Evolutionary conservation across 64 coral and sea anemone species (phyloP).

Genomic region (Porites lutea): DNA sequence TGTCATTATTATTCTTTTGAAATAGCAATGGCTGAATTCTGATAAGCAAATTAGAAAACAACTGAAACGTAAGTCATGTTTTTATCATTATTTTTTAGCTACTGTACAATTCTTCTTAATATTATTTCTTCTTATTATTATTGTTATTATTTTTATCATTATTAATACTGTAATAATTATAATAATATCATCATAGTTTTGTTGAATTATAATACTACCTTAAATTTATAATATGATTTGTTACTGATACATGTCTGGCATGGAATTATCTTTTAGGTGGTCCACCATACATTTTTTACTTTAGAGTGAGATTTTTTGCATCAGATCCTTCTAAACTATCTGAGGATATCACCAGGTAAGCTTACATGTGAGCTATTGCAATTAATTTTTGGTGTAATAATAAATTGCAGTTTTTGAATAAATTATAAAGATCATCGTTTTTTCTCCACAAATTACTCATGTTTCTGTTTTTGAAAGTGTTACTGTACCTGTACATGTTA

Average conservation of each 20-base stretch:
- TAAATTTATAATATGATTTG: too few species aligned
- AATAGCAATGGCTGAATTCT: conserved; percentile 82
- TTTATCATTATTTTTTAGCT: background rate
- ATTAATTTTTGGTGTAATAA: background rate
- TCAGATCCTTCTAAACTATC: conserved; percentile 92
- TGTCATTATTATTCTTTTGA: background rate
- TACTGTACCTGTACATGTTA: too few species aligned
- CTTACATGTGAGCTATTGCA: background rate
- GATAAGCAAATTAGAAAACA: conserved; percentile 83
- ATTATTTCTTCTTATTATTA: background rate
- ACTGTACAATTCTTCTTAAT: background rate
- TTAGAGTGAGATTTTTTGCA: conserved; percentile 88
- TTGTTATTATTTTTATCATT: too few species aligned
- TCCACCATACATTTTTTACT: conserved; percentile 91
- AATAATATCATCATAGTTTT: too few species aligned
- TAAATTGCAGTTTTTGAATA: too few species aligned
- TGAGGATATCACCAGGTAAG: conserved; percentile 89
- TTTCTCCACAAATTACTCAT: too few species aligned
- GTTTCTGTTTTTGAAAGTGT: too few species aligned
- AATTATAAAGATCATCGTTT: too few species aligned
- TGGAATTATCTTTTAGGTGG: conserved; percentile 54
- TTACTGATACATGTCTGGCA: too few species aligned
- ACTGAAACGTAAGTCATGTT: conserved; percentile 59
- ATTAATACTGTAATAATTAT: too few species aligned
- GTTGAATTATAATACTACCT: too few species aligned